A percentile compares a stretch with the other conserved stretches of the same genome.
Evolutionary conservation across 2,113 vertebrate genomes (phyloP).

Genomic region (Amphiprion ocellaris): DNA sequence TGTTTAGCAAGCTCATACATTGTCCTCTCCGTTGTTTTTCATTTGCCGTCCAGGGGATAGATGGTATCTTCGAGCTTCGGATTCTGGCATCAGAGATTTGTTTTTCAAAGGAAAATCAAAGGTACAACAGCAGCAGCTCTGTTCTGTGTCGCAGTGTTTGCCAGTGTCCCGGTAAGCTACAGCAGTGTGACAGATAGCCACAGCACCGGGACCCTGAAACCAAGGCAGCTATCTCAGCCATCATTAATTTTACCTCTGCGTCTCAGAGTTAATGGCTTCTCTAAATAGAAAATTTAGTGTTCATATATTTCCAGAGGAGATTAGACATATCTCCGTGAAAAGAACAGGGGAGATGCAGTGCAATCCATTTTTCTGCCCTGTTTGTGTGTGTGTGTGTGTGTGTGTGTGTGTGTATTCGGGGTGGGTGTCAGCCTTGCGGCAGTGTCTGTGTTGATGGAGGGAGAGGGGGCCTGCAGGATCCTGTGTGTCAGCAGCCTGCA

Average conservation of each 20-base stretch:
- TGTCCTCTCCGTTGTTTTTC: background rate
- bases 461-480: conserved; percentile 77
- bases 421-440: conserved; percentile 53
- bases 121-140: background rate
- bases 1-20: background rate
- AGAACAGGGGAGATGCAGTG: conserved; percentile 58
- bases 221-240: conserved; percentile 6
- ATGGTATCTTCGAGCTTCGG: background rate
- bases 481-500: conserved; percentile 82
- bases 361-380: conserved; percentile 48
- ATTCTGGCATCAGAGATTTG: background rate
- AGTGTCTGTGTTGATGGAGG: conserved; percentile 72
- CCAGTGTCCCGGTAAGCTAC: background rate
- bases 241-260: conserved; percentile 27
- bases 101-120: conserved; percentile 10
- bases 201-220: background rate
- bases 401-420: conserved; percentile 4
- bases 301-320: conserved; percentile 9
- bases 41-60: background rate
- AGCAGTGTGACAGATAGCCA: conserved; percentile 18
- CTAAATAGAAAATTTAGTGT: background rate
- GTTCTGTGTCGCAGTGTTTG: background rate
- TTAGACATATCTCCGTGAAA: conserved; percentile 34
- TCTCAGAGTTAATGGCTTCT: conserved; percentile 8
- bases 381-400: conserved; percentile 16